Conservation (phyloP, 2,888 invertebrate species). For the Andrena chrysosceles region DNA sequence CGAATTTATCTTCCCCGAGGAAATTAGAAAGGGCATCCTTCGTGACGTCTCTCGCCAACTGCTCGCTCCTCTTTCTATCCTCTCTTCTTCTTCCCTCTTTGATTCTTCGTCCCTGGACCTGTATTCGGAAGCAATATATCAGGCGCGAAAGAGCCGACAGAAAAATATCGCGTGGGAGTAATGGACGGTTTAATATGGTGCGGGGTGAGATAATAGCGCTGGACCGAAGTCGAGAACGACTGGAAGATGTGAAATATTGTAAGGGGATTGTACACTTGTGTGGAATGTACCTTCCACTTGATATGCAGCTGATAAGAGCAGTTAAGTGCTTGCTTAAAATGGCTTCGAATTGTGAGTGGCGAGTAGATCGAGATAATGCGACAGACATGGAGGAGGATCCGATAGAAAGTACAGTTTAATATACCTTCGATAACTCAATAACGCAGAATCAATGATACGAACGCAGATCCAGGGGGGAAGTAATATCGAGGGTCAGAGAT, state of each 20-base stretch:
- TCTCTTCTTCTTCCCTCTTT: slow-evolving; percentile 10
- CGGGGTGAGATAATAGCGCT: slow-evolving; percentile 44
- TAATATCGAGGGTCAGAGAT: slow-evolving; percentile 8
- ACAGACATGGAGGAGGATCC: neutral
- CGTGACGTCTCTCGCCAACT: slow-evolving; percentile 58
- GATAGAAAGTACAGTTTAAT: slow-evolving; percentile 3
- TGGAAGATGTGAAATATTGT: slow-evolving; percentile 29
- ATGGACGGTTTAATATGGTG: slow-evolving; percentile 38
- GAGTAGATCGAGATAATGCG: neutral
- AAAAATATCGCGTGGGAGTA: slow-evolving; percentile 9
- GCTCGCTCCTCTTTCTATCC: slow-evolving; percentile 39
- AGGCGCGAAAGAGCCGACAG: slow-evolving; percentile 25
- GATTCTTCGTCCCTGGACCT: neutral
- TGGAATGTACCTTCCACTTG: no score
- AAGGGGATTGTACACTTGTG: neutral
- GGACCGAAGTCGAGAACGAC: slow-evolving; percentile 2
- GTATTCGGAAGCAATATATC: slow-evolving; percentile 67
- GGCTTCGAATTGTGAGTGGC: neutral
- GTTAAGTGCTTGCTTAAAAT: no score
- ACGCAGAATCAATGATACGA: slow-evolving; percentile 26
- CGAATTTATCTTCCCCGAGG: slow-evolving; percentile 81
- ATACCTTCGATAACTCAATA: slow-evolving; percentile 24
- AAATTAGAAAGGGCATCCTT: slow-evolving; percentile 81
- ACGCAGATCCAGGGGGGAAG: neutral
- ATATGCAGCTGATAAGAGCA: no score